Conservation (phyloP, 1,140 invertebrate species). For the Phenacoccus solenopsis region DNA sequence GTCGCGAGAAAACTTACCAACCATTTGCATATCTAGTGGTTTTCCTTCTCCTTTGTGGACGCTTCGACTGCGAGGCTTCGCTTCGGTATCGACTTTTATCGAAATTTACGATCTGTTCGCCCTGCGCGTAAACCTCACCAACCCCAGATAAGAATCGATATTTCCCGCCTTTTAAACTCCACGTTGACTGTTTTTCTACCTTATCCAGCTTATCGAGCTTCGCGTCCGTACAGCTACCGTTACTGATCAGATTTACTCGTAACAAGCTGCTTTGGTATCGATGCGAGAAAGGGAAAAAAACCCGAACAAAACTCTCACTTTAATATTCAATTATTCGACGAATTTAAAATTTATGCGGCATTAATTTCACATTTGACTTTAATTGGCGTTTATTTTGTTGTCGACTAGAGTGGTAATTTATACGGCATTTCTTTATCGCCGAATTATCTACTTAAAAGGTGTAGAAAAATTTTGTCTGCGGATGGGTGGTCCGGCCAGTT, state of each 20-base stretch:
- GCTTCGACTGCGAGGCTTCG: no score
- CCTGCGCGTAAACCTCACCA: not conserved
- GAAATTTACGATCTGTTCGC: not conserved
- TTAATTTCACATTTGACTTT: conserved; percentile 16
- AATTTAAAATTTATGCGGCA: conserved; percentile 11
- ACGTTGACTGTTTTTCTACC: not conserved
- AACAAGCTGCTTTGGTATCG: not conserved
- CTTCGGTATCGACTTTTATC: no score
- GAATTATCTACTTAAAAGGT: not conserved
- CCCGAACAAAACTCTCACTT: not conserved
- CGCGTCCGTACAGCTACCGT: not conserved
- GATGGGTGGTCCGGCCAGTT: not conserved
- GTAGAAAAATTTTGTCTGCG: not conserved
- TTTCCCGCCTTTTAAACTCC: not conserved
- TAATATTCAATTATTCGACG: not conserved
- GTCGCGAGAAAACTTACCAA: no score
- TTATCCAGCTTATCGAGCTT: not conserved
- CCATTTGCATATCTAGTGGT: no score
- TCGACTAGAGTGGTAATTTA: not conserved
- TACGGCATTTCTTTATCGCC: not conserved
- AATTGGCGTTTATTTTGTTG: conserved; percentile 11
- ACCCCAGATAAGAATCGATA: not conserved
- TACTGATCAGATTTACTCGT: not conserved
- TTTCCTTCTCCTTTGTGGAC: no score
- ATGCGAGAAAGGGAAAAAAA: not conserved